Evolutionary conservation across 2,888 invertebrate species (phyloP).

Genomic region (Oxyteleia sp.): DNA sequence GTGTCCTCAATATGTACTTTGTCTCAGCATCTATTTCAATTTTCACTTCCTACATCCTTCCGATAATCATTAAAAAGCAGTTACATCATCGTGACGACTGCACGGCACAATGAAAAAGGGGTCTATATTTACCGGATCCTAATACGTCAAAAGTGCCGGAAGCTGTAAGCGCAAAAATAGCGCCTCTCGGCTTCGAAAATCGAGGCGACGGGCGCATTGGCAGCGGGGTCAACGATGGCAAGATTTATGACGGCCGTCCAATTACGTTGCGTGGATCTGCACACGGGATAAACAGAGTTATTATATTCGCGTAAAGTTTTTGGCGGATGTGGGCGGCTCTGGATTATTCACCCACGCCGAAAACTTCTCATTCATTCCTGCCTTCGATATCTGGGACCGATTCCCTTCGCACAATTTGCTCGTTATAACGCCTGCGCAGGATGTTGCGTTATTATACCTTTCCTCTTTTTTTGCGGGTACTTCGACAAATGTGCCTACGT

Average conservation of each 20-base stretch:
- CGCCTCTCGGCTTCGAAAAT: conserved; percentile 39
- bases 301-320: conserved; percentile 68
- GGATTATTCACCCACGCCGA: conserved; percentile 71
- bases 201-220: conserved; percentile 45
- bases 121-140: conserved; percentile 42
- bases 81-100: conserved; percentile 34
- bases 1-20: not conserved
- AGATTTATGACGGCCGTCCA: conserved; percentile 72
- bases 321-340: conserved; percentile 75
- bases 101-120: conserved; percentile 21
- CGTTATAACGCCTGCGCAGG: conserved; percentile 63
- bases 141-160: conserved; percentile 61
- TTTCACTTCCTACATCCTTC: conserved; percentile 36
- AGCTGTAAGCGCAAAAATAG: conserved; percentile 60
- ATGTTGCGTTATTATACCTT: conserved; percentile 64
- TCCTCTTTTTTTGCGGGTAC: conserved; percentile 36
- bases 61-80: conserved; percentile 2
- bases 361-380: conserved; percentile 62
- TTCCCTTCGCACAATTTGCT: conserved; percentile 56
- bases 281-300: conserved; percentile 70
- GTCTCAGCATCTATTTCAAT: not conserved
- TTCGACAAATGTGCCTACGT: conserved; percentile 25
- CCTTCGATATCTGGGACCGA: conserved; percentile 62
- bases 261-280: conserved; percentile 63
- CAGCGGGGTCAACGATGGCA: conserved; percentile 69